These are phyloP conservation scores for Pachydiplax longipennis DNA, from an alignment of 2,888 invertebrate species.

Conservation along the genomic window DNA sequence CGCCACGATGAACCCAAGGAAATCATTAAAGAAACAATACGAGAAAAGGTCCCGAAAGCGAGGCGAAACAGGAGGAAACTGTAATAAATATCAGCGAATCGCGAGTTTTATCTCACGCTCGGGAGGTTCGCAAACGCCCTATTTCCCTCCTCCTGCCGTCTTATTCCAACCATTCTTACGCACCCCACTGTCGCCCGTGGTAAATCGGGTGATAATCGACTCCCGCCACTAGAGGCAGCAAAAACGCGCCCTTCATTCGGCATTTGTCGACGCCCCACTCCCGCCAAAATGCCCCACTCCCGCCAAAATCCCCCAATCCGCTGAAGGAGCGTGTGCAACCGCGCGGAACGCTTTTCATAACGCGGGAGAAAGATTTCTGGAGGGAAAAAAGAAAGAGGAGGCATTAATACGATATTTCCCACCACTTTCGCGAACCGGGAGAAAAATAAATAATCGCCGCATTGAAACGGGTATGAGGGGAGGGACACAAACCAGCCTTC, in stretches of 20 bases:
- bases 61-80: too few species aligned
- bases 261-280: background rate
- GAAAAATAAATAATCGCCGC: background rate
- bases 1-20: too few species aligned
- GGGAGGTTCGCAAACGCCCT: too few species aligned
- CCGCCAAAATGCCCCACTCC: background rate
- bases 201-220: background rate
- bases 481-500: background rate
- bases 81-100: too few species aligned
- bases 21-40: too few species aligned
- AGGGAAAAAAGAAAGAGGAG: background rate
- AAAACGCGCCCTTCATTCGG: background rate
- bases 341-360: conserved; percentile 13
- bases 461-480: background rate
- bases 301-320: background rate
- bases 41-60: too few species aligned
- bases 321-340: background rate
- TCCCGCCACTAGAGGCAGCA: background rate
- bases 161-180: background rate
- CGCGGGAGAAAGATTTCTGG: conserved; percentile 21
- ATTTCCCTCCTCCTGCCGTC: background rate
- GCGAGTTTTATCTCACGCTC: too few species aligned
- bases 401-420: conserved; percentile 28
- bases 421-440: background rate
- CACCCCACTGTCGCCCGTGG: background rate